Percentiles rank a stretch among this genome's conserved stretches.
Evolutionary conservation across 1,140 invertebrate genomes (phyloP).

Genomic region (Gonioctena quinquepunctata): DNA sequence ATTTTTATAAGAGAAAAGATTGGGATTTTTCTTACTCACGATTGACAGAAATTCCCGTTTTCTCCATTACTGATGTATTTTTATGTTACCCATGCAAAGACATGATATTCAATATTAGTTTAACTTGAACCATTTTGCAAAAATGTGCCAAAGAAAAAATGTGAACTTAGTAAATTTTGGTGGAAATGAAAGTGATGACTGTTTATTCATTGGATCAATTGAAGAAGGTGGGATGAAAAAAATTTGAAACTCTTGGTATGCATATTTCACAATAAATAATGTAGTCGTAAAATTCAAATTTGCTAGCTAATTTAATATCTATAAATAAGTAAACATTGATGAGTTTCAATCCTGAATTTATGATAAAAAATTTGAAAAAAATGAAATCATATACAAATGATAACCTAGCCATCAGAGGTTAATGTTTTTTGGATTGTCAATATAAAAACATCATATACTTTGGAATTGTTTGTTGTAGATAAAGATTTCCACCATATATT

Average conservation of each 20-base stretch:
- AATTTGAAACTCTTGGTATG: not conserved
- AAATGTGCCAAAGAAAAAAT: not conserved
- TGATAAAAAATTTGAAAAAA: not conserved
- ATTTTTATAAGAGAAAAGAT: no score
- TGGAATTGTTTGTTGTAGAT: conserved; percentile 21
- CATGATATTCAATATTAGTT: no score
- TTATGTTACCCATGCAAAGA: no score
- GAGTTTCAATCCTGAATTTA: not conserved
- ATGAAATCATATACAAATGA: not conserved
- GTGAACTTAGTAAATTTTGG: not conserved
- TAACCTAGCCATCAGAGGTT: not conserved
- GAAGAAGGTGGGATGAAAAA: not conserved
- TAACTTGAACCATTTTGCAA: not conserved
- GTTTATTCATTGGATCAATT: not conserved
- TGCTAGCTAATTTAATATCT: not conserved
- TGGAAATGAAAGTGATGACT: not conserved
- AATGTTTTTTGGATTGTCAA: not conserved
- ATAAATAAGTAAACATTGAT: not conserved
- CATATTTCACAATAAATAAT: not conserved
- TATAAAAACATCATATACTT: not conserved
- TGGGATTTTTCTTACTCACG: no score
- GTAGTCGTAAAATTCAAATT: not conserved
- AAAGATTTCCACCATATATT: not conserved
- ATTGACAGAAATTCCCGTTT: no score
- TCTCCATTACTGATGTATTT: no score